These are phyloP conservation scores for Cecropterus lyciades DNA, from an alignment of 1,140 invertebrate genomes.

Conservation along the genomic window DNA sequence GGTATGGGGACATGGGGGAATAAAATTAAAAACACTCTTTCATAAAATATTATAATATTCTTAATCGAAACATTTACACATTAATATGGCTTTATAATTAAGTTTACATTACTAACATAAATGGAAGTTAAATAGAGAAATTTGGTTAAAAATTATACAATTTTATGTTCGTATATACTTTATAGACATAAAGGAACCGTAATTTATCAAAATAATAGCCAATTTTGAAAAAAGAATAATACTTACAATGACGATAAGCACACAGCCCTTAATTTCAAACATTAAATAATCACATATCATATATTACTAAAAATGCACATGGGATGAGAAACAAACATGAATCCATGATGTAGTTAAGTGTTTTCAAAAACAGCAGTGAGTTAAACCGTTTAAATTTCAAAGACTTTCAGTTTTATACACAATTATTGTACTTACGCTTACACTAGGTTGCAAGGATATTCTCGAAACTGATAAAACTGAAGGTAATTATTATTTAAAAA, in stretches of 20 bases:
- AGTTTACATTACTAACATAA: background rate
- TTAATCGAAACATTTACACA: constrained; percentile 1
- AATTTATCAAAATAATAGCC: background rate
- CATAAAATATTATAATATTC: constrained; percentile 3
- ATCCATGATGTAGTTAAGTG: background rate
- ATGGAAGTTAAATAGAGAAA: background rate
- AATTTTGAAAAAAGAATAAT: background rate
- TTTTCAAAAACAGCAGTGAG: too few species aligned
- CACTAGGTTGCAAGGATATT: too few species aligned
- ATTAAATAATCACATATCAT: constrained; percentile 1
- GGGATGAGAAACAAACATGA: background rate
- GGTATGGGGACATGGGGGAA: background rate
- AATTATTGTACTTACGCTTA: too few species aligned
- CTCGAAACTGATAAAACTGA: too few species aligned
- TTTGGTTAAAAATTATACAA: too few species aligned
- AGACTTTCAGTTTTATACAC: too few species aligned
- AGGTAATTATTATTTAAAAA: too few species aligned
- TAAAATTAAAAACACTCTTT: background rate
- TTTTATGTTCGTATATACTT: too few species aligned
- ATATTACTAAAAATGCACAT: background rate
- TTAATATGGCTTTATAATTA: constrained; percentile 5
- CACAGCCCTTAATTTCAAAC: constrained; percentile 1
- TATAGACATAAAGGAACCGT: background rate
- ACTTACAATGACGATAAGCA: background rate
- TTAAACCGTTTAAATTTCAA: too few species aligned